Evolutionary conservation across 2,888 invertebrate genomes (phyloP).

Genomic region (Callyntrura sp.): DNA sequence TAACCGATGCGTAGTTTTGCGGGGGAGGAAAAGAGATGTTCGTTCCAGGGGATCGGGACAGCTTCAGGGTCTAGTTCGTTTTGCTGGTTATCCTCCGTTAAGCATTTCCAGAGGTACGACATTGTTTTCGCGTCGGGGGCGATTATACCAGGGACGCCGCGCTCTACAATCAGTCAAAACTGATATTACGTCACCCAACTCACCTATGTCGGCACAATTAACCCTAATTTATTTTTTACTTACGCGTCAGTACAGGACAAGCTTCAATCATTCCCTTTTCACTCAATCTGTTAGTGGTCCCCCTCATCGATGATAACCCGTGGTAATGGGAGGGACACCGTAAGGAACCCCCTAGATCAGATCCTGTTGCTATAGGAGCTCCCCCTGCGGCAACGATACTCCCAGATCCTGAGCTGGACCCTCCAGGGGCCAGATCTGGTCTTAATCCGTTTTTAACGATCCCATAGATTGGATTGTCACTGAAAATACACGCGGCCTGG

Average conservation of each 20-base stretch:
- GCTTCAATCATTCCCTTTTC: constrained; percentile 79
- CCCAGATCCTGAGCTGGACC: constrained; percentile 86
- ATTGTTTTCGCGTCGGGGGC: constrained; percentile 84
- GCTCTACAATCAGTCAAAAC: no score
- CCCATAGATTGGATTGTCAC: constrained; percentile 86
- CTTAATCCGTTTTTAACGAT: constrained; percentile 86
- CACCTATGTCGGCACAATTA: no score
- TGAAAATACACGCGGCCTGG: no score
- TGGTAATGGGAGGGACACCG: constrained; percentile 86
- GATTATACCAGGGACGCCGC: no score
- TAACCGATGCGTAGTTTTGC: constrained; percentile 59
- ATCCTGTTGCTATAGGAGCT: constrained; percentile 85
- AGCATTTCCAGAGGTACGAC: constrained; percentile 84
- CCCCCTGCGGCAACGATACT: constrained; percentile 85
- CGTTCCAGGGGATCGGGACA: constrained; percentile 84
- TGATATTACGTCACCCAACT: no score
- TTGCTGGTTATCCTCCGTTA: constrained; percentile 81
- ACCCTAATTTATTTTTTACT: no score
- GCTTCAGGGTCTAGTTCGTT: constrained; percentile 84
- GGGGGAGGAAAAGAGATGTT: constrained; percentile 56
- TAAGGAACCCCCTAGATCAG: constrained; percentile 86
- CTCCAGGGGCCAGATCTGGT: constrained; percentile 85
- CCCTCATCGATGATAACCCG: constrained; percentile 86
- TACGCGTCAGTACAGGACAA: no score
- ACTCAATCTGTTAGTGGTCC: constrained; percentile 85